Evolutionary conservation across 2,113 vertebrate genomes (phyloP).

Genomic region (Lagopus muta): DNA sequence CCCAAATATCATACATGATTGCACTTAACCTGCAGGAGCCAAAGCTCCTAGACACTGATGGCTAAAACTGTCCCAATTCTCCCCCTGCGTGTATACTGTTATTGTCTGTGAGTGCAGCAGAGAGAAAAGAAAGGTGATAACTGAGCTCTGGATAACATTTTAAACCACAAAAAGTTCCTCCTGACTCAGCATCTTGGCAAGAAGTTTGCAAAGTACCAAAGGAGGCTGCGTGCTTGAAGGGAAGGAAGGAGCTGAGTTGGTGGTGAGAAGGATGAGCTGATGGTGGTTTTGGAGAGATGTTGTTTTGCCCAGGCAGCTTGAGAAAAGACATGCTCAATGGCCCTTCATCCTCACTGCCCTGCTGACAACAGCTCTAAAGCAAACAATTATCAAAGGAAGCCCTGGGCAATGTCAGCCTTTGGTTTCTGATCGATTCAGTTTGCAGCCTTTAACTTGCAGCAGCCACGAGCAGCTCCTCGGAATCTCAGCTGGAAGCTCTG

Average conservation of each 20-base stretch:
- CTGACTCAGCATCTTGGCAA: neutral
- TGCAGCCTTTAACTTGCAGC: slow-evolving; percentile 58
- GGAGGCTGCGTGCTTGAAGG: neutral
- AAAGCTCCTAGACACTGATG: neutral
- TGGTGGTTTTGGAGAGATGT: neutral
- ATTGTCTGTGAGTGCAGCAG: neutral
- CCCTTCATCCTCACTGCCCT: neutral
- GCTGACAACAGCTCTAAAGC: neutral
- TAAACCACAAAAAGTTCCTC: neutral
- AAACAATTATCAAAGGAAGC: slow-evolving; percentile 25
- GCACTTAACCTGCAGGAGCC: slow-evolving; percentile 29
- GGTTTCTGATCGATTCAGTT: slow-evolving; percentile 13
- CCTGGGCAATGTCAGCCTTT: slow-evolving; percentile 38
- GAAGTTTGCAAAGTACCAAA: neutral
- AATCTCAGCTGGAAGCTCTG: slow-evolving; percentile 1
- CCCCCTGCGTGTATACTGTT: neutral
- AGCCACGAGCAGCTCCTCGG: neutral
- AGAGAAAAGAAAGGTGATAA: neutral
- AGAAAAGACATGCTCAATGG: neutral
- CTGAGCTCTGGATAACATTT: neutral
- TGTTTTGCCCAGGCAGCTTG: neutral
- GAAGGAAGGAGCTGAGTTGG: neutral
- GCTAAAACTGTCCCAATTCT: neutral
- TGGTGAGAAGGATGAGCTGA: neutral
- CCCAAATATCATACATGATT: slow-evolving; percentile 53